Conservation (phyloP, 92 coral and sea anemone species). For the Pocillopora grandis region DNA sequence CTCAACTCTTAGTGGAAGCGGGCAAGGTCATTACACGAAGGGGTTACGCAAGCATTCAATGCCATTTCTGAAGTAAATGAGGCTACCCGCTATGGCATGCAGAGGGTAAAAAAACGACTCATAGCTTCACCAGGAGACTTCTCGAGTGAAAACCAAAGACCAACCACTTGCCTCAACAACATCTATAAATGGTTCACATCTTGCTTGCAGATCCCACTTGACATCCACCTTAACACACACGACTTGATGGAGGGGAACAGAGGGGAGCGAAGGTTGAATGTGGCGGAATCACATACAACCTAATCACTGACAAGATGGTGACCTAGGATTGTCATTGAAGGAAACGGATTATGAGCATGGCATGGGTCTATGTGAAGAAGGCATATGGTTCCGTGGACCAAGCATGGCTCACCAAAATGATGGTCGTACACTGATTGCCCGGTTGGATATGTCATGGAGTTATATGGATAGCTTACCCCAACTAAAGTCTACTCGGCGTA, state of each 20-base stretch:
- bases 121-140: constrained; percentile 53
- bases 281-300: constrained; percentile 58
- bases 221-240: constrained; percentile 40
- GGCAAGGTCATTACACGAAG: constrained; percentile 36
- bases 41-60: constrained; percentile 25
- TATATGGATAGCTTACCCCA: too few relatives aligned
- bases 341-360: constrained; percentile 56
- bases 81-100: constrained; percentile 48
- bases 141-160: constrained; percentile 57
- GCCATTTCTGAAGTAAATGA: constrained; percentile 3
- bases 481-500: too few relatives aligned
- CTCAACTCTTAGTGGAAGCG: constrained; percentile 56
- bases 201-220: constrained; percentile 19
- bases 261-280: constrained; percentile 55
- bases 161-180: constrained; percentile 56
- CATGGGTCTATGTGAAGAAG: constrained; percentile 59
- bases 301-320: constrained; percentile 55
- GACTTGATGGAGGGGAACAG: constrained; percentile 56
- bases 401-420: neutral
- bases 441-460: too few relatives aligned
- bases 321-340: constrained; percentile 38
- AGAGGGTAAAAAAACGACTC: constrained; percentile 43
- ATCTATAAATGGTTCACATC: constrained; percentile 41
- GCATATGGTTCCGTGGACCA: constrained; percentile 53
- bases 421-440: too few relatives aligned